Conservation (phyloP, 2,888 invertebrate species). For the Masnerella sp. region DNA sequence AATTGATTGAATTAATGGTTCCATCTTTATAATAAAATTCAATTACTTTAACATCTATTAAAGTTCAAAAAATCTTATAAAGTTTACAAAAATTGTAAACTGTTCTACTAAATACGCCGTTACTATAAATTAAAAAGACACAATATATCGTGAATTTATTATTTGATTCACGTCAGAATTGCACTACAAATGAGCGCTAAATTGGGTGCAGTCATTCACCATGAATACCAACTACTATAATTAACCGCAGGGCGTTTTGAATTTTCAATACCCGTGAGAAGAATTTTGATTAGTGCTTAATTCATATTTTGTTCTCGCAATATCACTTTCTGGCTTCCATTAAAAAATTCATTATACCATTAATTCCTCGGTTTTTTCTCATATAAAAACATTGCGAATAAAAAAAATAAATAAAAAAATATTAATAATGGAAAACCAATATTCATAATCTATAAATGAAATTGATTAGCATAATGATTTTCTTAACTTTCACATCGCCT, state of each 20-base stretch:
- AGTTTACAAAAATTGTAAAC: too few species aligned
- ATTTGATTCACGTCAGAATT: constrained; percentile 27
- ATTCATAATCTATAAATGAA: too few species aligned
- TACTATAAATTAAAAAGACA: too few species aligned
- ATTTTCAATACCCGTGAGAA: constrained; percentile 7
- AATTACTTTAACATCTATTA: too few species aligned
- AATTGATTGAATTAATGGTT: too few species aligned
- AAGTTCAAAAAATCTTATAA: too few species aligned
- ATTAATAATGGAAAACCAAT: background rate
- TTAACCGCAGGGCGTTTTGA: constrained; percentile 4
- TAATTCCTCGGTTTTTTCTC: background rate
- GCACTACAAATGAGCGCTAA: constrained; percentile 14
- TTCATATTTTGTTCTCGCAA: background rate
- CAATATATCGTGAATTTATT: constrained; percentile 30
- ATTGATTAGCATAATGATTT: background rate
- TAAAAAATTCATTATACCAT: background rate
- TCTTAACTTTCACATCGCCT: constrained; percentile 4
- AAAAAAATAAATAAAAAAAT: too few species aligned
- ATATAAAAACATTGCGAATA: too few species aligned
- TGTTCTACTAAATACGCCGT: too few species aligned
- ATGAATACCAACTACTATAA: constrained; percentile 30
- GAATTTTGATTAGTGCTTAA: background rate
- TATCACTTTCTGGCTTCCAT: too few species aligned
- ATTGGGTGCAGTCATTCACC: constrained; percentile 22
- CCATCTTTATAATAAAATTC: too few species aligned